A percentile compares a stretch with the other conserved stretches of the same genome.
phyloP scores from a whole-genome alignment of 2,888 invertebrate species.

The Thera britannica region DNA sequence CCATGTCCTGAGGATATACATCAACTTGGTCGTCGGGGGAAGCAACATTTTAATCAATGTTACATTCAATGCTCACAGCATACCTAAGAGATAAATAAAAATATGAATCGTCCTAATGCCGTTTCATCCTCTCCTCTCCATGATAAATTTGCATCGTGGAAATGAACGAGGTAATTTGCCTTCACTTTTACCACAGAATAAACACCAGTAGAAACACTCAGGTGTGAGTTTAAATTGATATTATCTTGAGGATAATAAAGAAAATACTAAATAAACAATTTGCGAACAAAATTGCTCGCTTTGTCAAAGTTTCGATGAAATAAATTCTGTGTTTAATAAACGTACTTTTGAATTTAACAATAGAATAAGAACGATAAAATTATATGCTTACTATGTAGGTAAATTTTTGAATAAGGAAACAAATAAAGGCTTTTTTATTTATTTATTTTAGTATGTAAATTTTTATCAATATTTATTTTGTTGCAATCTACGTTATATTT shows the following conservation, averaged over 20 bases:
- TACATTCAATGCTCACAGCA: no score
- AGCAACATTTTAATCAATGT: no score
- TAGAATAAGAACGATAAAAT: no score
- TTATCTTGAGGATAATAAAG: conserved; percentile 49
- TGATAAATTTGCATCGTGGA: conserved; percentile 41
- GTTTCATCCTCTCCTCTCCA: conserved; percentile 15
- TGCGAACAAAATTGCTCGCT: conserved; percentile 18
- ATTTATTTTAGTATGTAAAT: no score
- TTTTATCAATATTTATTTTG: no score
- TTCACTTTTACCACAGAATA: conserved; percentile 38
- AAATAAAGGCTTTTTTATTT: no score
- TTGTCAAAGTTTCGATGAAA: conserved; percentile 14
- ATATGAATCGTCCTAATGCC: conserved; percentile 21
- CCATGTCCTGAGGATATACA: no score
- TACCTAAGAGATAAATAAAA: no score
- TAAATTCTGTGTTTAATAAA: conserved; percentile 14
- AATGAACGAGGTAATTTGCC: conserved; percentile 43
- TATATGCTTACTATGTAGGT: no score
- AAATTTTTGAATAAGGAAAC: no score
- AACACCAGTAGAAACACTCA: conserved; percentile 35
- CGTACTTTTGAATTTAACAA: background rate
- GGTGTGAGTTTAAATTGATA: conserved; percentile 50
- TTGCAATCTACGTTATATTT: no score
- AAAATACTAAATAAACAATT: conserved; percentile 37
- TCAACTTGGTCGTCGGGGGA: no score